Base-by-base conservation (phyloP, 2,113 vertebrate genomes). In the Arenaria interpres region DNA sequence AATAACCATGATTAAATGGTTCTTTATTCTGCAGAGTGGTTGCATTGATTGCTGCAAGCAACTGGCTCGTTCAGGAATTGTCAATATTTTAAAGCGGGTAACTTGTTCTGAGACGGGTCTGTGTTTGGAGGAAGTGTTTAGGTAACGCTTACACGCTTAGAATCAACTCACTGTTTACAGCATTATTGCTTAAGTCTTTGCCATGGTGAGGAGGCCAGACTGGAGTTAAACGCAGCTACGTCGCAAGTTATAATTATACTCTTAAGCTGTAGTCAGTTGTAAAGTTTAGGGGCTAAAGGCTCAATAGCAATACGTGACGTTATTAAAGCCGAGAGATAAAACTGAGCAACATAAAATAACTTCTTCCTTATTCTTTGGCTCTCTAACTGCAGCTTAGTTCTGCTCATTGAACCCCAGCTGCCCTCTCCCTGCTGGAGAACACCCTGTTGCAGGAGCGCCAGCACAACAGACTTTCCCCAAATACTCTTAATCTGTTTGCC, bases 151-250 rank as follows among this genome's bases (percentile, higher is more conserved):
- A 33, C 37, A 32, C 7, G 2, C n/a, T 63, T 84, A n/a, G 35
- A 80, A 73, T 73, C 9, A 37, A 21, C n/a, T 72, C 9, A 0
- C 21, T 89, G 15, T 37, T 80, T 8, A 35, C 33, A 62, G 19
- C 28, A 21, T 79, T 88, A 30, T 7, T 5, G 1, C 56, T 41
- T 27, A 73, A n/a, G 81, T 19, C 54, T n/a, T 24, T 69, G 64
- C 64, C 2, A 0, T 9, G 33, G 10, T 0, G 2, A 79, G 59
- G 21, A 57, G 9, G 24, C 15, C n/a, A n/a, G 53, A n/a, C 20
- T 57, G 33, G 32, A 68, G 19, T 78, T 32, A 75, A 85, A 17
- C 18, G 20, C 60, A 80, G 53, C 72, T 66, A 8, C 5, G 4
- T 64, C 57, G 32, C 6, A 7, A 54, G 37, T n/a, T 37, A 18